Conservation (phyloP, 2,113 vertebrate genomes). For the Caracal caracal region DNA sequence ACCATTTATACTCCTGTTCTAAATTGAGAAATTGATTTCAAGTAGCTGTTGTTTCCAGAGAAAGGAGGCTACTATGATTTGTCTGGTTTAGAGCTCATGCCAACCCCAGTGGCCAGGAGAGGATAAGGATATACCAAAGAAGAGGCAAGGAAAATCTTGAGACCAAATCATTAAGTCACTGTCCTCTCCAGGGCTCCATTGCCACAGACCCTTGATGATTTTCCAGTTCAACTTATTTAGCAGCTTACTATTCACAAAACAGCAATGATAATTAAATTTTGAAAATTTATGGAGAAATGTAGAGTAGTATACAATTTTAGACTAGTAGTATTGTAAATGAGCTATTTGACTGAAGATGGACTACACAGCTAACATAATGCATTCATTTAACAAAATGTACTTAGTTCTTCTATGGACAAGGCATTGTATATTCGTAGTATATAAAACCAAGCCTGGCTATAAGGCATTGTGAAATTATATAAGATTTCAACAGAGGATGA, state of each 20-base stretch:
- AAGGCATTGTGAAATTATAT: neutral
- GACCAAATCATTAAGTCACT: neutral
- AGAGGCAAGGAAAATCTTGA: neutral
- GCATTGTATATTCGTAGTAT: neutral
- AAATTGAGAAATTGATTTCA: conserved; percentile 4
- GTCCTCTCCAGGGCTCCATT: neutral
- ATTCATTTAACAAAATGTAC: neutral
- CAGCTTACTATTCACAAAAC: neutral
- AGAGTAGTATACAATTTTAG: neutral
- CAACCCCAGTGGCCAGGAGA: neutral
- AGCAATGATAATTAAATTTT: conserved; percentile 34
- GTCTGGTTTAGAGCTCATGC: neutral
- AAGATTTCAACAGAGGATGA: conserved; percentile 31
- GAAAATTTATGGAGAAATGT: conserved; percentile 35
- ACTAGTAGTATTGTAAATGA: neutral
- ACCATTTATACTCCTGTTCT: neutral
- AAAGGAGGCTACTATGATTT: neutral
- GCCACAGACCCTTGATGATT: neutral
- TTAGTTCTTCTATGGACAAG: neutral
- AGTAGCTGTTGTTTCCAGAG: neutral
- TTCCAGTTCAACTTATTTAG: neutral
- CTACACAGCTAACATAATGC: neutral
- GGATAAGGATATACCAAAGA: neutral
- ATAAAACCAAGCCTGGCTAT: neutral
- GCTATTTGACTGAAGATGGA: neutral